phyloP scores from a whole-genome alignment of 53 echinoderm and acorn worm species.

The Crossaster papposus region DNA sequence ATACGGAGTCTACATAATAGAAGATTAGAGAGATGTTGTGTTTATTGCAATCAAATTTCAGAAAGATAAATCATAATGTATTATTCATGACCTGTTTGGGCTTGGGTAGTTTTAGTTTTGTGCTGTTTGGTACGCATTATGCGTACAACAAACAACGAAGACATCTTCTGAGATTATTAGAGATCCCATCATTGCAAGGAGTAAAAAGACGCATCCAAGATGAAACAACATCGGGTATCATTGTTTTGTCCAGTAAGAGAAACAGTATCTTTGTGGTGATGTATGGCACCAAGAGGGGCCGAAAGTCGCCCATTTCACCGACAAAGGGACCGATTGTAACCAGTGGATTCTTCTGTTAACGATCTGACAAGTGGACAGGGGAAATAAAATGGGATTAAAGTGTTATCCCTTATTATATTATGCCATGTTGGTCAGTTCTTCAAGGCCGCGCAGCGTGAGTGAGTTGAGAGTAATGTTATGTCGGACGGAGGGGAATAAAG shows the following conservation, averaged over 20 bases:
- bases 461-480: background rate
- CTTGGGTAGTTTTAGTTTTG: too few relatives aligned
- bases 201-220: background rate
- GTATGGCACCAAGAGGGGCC: slow-evolving; percentile 12
- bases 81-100: too few relatives aligned
- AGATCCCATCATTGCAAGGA: background rate
- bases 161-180: background rate
- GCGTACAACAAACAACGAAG: background rate
- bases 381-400: slow-evolving; percentile 26
- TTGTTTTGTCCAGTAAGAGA: background rate
- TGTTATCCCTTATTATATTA: slow-evolving; percentile 8
- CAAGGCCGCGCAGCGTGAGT: background rate
- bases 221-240: slow-evolving; percentile 2
- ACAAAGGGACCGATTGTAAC: slow-evolving; percentile 27
- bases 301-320: background rate
- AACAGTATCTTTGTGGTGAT: background rate
- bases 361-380: slow-evolving; percentile 34
- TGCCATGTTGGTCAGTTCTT: slow-evolving; percentile 28
- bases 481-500: background rate
- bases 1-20: too few relatives aligned
- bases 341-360: slow-evolving; percentile 35
- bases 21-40: too few relatives aligned
- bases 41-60: too few relatives aligned
- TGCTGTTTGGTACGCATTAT: background rate
- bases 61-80: too few relatives aligned